phyloP scores from a whole-genome alignment of 1,140 invertebrate genomes.

The Lasioglossum albipes region DNA sequence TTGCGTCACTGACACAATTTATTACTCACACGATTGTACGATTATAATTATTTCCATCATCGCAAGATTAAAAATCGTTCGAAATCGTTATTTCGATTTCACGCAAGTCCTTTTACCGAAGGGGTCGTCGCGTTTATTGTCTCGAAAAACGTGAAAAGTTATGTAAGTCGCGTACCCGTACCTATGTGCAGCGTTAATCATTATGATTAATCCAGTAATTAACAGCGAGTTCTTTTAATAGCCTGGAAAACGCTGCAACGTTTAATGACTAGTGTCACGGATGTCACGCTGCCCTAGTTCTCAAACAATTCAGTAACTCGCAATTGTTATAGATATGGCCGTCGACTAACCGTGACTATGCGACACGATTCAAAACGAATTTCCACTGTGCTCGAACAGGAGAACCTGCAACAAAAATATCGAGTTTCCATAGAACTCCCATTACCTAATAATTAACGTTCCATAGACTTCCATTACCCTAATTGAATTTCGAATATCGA shows the following conservation, averaged over 20 bases:
- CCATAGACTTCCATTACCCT: too few relatives aligned
- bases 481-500: too few relatives aligned
- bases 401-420: background rate
- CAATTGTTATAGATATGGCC: constrained; percentile 35
- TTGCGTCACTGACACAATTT: background rate
- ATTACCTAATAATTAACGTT: too few relatives aligned
- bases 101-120: background rate
- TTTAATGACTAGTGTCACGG: constrained; percentile 71
- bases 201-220: constrained; percentile 71
- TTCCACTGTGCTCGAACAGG: too few relatives aligned
- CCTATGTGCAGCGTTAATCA: constrained; percentile 67
- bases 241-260: constrained; percentile 60
- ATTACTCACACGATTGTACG: background rate
- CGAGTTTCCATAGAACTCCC: too few relatives aligned
- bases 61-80: too few relatives aligned
- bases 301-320: constrained; percentile 64
- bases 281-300: constrained; percentile 74
- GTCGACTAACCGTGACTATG: background rate
- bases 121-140: background rate
- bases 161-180: constrained; percentile 31
- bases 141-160: background rate
- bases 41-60: background rate
- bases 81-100: background rate
- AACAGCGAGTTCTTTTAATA: constrained; percentile 68
- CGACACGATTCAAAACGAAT: constrained; percentile 11